These are phyloP conservation scores for Bufo bufo DNA, from an alignment of 2,113 vertebrate species.

Conservation along the genomic window DNA sequence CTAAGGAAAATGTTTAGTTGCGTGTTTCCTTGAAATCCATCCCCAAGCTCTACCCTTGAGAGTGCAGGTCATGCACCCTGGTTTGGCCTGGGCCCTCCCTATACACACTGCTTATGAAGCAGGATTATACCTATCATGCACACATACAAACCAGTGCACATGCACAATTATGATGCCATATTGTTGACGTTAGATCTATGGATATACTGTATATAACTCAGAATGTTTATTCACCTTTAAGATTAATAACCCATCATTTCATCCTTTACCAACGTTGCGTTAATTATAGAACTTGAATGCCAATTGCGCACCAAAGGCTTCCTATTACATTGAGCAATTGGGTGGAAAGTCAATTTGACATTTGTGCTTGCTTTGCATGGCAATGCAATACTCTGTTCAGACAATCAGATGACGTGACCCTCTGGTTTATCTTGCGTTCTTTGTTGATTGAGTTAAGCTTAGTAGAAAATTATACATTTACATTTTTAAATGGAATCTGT, in stretches of 20 bases:
- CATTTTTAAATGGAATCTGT: not conserved
- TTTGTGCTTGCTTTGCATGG: constrained; percentile 3
- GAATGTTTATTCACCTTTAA: not conserved
- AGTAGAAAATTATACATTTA: not conserved
- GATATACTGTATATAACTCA: no score
- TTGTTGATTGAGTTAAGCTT: not conserved
- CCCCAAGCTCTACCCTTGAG: not conserved
- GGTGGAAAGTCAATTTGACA: constrained; percentile 11
- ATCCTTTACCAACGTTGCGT: not conserved
- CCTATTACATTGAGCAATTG: constrained; percentile 14
- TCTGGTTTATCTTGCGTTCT: not conserved
- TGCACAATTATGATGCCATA: not conserved
- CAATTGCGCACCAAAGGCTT: not conserved
- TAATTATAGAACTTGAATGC: not conserved
- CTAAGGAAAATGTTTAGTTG: constrained; percentile 46
- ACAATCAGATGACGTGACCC: not conserved
- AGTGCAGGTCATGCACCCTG: not conserved
- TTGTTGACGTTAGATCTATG: not conserved
- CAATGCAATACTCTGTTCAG: not conserved
- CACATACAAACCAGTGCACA: not conserved
- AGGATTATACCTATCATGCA: not conserved
- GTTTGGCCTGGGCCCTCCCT: not conserved
- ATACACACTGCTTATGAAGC: not conserved
- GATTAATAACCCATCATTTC: constrained; percentile 9
- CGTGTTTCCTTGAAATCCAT: constrained; percentile 21